Percentiles rank a stretch among this genome's conserved stretches.
phyloP scores from a whole-genome alignment of 2,888 invertebrate genomes.

The Tenodera sinensis region DNA sequence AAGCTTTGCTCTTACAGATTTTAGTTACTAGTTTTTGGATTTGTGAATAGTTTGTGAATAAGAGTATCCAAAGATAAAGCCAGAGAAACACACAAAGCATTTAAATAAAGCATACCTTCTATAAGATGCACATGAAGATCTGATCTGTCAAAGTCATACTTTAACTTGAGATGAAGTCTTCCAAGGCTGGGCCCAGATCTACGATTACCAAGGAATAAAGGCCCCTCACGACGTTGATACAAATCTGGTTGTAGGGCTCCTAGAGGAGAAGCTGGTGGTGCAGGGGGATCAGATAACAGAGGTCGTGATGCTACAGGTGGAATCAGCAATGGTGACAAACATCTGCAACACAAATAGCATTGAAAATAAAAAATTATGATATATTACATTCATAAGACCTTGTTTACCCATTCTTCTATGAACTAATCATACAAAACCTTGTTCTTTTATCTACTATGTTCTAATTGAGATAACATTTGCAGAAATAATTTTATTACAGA shows the following conservation, averaged over 20 bases:
- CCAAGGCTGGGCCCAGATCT: slow-evolving; percentile 69
- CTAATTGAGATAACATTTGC: too few relatives aligned
- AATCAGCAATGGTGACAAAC: slow-evolving; percentile 73
- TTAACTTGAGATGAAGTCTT: slow-evolving; percentile 76
- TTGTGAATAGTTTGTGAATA: background rate
- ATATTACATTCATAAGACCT: too few relatives aligned
- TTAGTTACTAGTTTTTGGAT: too few relatives aligned
- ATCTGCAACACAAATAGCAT: slow-evolving; percentile 48
- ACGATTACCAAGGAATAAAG: slow-evolving; percentile 65
- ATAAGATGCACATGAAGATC: slow-evolving; percentile 89
- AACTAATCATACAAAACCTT: too few relatives aligned
- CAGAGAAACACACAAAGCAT: background rate
- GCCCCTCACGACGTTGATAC: slow-evolving; percentile 76
- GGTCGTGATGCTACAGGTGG: slow-evolving; percentile 51
- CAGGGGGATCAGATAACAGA: slow-evolving; percentile 33
- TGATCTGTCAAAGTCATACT: slow-evolving; percentile 86
- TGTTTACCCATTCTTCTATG: too few relatives aligned
- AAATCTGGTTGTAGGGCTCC: slow-evolving; percentile 86
- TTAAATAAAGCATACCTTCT: slow-evolving; percentile 60
- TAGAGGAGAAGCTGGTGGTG: slow-evolving; percentile 57
- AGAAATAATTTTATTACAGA: too few relatives aligned
- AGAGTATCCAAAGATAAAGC: background rate
- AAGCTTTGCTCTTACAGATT: too few relatives aligned
- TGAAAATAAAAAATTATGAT: background rate
- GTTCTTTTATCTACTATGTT: too few relatives aligned